A percentile compares a stretch with the other conserved stretches of the same genome.
phyloP scores from a whole-genome alignment of 2,888 invertebrate species.

The Drosophila mimetica region DNA sequence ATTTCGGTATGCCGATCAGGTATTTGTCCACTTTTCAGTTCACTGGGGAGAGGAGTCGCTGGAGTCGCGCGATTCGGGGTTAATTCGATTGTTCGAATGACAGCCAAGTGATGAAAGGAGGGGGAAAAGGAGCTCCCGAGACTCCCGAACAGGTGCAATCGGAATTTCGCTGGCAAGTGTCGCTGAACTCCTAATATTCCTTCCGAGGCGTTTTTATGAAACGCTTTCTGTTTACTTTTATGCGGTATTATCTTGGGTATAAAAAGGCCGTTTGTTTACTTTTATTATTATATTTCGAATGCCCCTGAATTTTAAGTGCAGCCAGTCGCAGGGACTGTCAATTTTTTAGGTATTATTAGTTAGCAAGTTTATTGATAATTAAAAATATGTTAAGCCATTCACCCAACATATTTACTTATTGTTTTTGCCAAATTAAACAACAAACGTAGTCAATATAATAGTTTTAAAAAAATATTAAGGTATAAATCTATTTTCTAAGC shows the following conservation, averaged over 20 bases:
- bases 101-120: too few relatives aligned
- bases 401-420: too few relatives aligned
- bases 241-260: neutral
- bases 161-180: constrained; percentile 7
- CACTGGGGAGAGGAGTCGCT: neutral
- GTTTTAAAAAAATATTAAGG: neutral
- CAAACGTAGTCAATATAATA: too few relatives aligned
- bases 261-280: neutral
- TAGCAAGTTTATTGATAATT: too few relatives aligned
- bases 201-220: constrained; percentile 8
- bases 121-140: neutral
- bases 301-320: neutral
- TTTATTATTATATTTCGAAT: neutral
- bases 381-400: too few relatives aligned
- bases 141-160: constrained; percentile 32
- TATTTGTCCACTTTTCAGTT: constrained; percentile 22
- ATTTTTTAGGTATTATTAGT: neutral
- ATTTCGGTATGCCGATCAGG: constrained; percentile 32
- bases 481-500: too few relatives aligned
- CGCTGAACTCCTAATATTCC: constrained; percentile 26
- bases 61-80: constrained; percentile 29
- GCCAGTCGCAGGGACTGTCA: too few relatives aligned
- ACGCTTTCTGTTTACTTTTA: constrained; percentile 14
- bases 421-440: too few relatives aligned
- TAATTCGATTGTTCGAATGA: constrained; percentile 40